Evolutionary conservation across 2,113 vertebrate species (phyloP).

Genomic region (Elanoides forficatus): DNA sequence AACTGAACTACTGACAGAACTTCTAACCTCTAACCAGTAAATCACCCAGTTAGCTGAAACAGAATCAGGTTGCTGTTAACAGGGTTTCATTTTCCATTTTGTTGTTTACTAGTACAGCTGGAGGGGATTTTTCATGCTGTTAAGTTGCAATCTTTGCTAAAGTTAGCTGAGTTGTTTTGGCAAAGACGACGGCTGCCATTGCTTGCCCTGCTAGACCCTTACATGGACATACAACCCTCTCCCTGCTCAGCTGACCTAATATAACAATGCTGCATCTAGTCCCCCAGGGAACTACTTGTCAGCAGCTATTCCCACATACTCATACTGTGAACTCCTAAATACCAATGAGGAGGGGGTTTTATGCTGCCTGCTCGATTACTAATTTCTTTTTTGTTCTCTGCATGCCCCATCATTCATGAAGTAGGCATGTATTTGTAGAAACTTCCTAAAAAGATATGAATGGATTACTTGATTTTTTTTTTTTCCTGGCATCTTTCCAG

Average conservation of each 20-base stretch:
- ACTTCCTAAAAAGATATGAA: constrained; percentile 32
- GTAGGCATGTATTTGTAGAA: background rate
- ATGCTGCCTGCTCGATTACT: constrained; percentile 20
- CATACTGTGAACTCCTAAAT: constrained; percentile 30
- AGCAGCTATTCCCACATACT: constrained; percentile 40
- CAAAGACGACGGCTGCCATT: constrained; percentile 1
- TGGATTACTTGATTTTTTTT: background rate
- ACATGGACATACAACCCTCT: constrained; percentile 8
- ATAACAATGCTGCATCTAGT: background rate
- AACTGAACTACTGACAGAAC: background rate
- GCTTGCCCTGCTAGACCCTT: constrained; percentile 36
- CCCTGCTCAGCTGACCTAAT: constrained; percentile 47
- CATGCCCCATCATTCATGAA: constrained; percentile 13
- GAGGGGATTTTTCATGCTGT: constrained; percentile 46
- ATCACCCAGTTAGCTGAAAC: constrained; percentile 8
- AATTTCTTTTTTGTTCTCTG: constrained; percentile 47
- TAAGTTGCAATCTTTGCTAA: constrained; percentile 44
- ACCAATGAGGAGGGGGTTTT: background rate
- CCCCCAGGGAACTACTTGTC: constrained; percentile 35
- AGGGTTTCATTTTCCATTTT: constrained; percentile 52
- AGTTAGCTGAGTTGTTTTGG: constrained; percentile 16
- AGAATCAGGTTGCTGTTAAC: background rate
- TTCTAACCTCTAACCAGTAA: background rate
- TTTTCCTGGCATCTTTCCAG: background rate
- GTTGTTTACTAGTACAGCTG: constrained; percentile 55